These are phyloP conservation scores for Pantherophis guttatus DNA, from an alignment of 2,113 vertebrate genomes.

Conservation along the genomic window DNA sequence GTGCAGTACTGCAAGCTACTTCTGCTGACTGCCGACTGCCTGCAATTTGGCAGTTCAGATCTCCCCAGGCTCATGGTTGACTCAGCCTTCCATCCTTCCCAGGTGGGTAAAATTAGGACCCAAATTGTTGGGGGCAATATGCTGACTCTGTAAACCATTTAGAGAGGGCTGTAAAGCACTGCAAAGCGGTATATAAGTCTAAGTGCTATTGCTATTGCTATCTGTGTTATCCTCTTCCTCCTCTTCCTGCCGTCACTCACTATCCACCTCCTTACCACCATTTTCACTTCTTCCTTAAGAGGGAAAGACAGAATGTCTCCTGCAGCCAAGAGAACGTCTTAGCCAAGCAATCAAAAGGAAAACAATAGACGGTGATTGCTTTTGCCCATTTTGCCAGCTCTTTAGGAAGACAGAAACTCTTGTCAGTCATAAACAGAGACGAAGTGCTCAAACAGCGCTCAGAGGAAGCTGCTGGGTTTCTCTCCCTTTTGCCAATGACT, in stretches of 20 bases:
- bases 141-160: no score
- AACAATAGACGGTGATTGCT: slow-evolving; percentile 29
- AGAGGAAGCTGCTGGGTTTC: slow-evolving; percentile 1
- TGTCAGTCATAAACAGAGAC: slow-evolving; percentile 45
- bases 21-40: no score
- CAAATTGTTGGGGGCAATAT: no score
- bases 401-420: slow-evolving; percentile 46
- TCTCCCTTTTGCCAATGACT: slow-evolving; percentile 37
- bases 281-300: neutral
- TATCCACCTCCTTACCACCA: neutral
- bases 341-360: slow-evolving; percentile 32
- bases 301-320: slow-evolving; percentile 18
- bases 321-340: slow-evolving; percentile 4
- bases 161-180: no score
- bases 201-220: no score
- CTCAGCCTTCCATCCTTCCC: no score
- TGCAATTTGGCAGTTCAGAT: no score
- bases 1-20: no score
- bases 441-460: slow-evolving; percentile 17
- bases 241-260: accelerated
- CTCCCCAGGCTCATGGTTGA: no score
- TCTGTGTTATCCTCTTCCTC: no score
- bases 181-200: no score
- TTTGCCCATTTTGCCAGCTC: slow-evolving; percentile 50
- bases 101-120: no score